Base-by-base conservation (phyloP, 2,888 invertebrate species). In the Gonocerus acuteangulatus region DNA sequence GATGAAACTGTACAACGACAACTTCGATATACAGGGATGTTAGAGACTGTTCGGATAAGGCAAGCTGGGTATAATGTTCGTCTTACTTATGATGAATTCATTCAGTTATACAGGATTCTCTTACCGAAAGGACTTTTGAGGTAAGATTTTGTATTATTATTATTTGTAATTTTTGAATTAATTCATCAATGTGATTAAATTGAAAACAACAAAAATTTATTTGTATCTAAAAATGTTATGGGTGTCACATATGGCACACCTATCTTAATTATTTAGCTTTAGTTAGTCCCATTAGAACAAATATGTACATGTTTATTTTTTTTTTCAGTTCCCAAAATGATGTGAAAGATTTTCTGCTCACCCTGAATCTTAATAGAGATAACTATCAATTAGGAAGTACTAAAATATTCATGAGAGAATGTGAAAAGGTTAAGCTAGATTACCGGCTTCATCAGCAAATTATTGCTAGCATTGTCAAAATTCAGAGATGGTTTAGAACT, bases 51-150 rank as follows among this genome's bases (percentile, higher is more conserved):
- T 13, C 79, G 94, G 69, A 95, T 96, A 66, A 79, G 95, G 52
- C 91, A 94, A 72, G 94, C 95, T 1, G 95, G 95, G 1, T 96
- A 95, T 77, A 94, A 94, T 74, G 94, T 95, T 64, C 80, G 95
- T 34, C 80, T 95, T 34, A 87, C 90, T 0, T 95, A 94, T 74
- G 92, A 94, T 73, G 94, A 95, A 75, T 96, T 96, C 74, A 89
- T 92, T 65, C 92, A 93, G 71, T 77, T 91, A 62, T 95, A 95
- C 74, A 81, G 95, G 71, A 94, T 95, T 73, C 76, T 96, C 63
- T 76, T 95, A 69, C 92, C 92, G 0, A 89, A 89, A 71, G 94
- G 92, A 16, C 75, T 91, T 67, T 76, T 89, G 11, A 75, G 75
- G 75, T 75, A 27, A 48, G 39, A 2, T 23, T 22, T 39, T 39